Base-by-base conservation (phyloP, 1,140 invertebrate genomes). In the Nasonia longicornis region DNA sequence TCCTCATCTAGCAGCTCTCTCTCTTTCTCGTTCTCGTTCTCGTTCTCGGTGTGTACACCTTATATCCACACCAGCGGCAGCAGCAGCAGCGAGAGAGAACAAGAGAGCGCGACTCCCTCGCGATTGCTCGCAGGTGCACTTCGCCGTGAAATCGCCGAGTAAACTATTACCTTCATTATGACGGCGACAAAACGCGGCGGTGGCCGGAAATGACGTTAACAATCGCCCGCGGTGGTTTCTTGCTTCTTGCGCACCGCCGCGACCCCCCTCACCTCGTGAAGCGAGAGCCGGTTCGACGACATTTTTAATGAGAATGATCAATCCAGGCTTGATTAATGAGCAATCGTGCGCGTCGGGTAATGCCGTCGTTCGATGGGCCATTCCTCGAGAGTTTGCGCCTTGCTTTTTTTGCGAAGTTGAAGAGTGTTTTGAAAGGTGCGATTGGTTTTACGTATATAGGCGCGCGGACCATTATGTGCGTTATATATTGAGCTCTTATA, bases 81-180 rank as follows among this genome's bases (percentile, higher is more conserved):
- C 48, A 48, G 45, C 45, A 48, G 45, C 26, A 48, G 45, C 3
- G 66, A 69, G 45, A 48, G 31, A 70, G 16, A 70, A 16, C 35
- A 10, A 70, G 31, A 35, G 69, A 35, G 14, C 11, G 58, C 52
- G 48, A 31, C 22, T 75, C 26, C 38, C 42, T 29, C 69, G 35
- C 69, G 69, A 71, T 38, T 42, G 71, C 69, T 71, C 20, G 69
- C 73, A 75, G 73, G 73, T 75, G 45, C 73, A 75, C 26, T 75
- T 75, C 31, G 48, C 48, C 73, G 48, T 75, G 73, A 75, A 75
- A 63, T 75, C 52, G 73, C 12, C 48, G 29, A 75, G 73, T 75
- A 63, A 75, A 75, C 73, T 75, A 75, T 75, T 75, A 63, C 73
- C 73, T 75, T 75, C 45, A 29, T 75, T 75, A 75, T 75, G 73